Evolutionary conservation across 2,797 vertebrate species (phyloP).

Genomic region (Antennarius maculatus): DNA sequence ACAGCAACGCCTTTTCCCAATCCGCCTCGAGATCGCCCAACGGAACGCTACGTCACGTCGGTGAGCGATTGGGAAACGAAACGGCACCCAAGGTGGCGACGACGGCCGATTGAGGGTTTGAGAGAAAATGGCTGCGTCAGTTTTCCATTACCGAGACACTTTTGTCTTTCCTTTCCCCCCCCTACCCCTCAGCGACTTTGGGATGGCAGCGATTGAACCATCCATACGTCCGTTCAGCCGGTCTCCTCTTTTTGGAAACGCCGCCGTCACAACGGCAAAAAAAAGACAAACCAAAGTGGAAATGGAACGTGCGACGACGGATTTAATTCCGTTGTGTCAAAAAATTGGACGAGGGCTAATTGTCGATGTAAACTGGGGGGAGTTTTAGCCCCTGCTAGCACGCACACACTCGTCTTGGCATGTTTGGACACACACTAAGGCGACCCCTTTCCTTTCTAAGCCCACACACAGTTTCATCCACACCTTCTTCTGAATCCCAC

Average conservation of each 20-base stretch:
- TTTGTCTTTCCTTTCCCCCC: conserved; percentile 21
- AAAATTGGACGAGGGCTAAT: conserved; percentile 75
- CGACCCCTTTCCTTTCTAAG: background rate
- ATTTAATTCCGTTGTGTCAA: conserved; percentile 83
- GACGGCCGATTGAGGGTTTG: background rate
- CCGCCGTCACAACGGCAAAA: conserved; percentile 76
- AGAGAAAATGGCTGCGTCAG: conserved; percentile 39
- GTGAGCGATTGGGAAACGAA: conserved; percentile 5
- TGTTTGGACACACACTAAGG: conserved; percentile 51
- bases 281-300: conserved; percentile 65
- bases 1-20: conserved; percentile 12
- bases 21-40: background rate
- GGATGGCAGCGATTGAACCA: conserved; percentile 45
- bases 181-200: conserved; percentile 49
- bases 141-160: conserved; percentile 47
- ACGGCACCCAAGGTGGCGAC: background rate
- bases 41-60: conserved; percentile 3
- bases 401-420: conserved; percentile 56
- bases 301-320: conserved; percentile 83
- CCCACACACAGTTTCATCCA: background rate
- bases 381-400: conserved; percentile 40
- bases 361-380: conserved; percentile 66
- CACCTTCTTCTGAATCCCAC: background rate
- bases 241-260: conserved; percentile 51
- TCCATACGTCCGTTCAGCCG: conserved; percentile 42